Percentiles rank a stretch among this genome's conserved stretches.
phyloP scores from a whole-genome alignment of 2,797 vertebrate species.

The Hypotaenidia philippensis region DNA sequence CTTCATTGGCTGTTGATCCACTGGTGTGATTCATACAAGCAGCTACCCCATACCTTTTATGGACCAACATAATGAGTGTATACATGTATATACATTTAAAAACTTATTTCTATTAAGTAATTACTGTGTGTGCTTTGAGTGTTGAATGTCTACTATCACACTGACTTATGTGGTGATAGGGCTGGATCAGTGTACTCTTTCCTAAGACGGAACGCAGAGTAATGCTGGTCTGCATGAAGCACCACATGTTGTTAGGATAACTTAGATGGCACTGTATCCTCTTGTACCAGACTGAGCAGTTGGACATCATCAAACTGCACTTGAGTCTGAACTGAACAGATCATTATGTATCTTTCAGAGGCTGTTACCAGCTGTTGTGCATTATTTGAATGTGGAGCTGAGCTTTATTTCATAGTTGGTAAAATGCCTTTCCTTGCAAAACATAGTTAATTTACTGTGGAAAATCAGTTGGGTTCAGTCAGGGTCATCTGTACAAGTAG shows the following conservation, averaged over 20 bases:
- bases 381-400: conserved; percentile 6
- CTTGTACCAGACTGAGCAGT: not conserved
- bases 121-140: not conserved
- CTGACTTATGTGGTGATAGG: not conserved
- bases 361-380: conserved; percentile 69
- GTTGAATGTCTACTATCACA: not conserved
- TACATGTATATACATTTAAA: not conserved
- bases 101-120: not conserved
- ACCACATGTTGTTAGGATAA: not conserved
- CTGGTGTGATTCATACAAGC: not conserved
- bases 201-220: not conserved
- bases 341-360: conserved; percentile 35
- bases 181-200: not conserved
- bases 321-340: conserved; percentile 51
- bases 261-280: not conserved
- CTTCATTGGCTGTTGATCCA: not conserved
- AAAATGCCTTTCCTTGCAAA: not conserved
- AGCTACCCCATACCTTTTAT: not conserved
- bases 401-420: conserved; percentile 23
- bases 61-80: not conserved
- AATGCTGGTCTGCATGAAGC: not conserved
- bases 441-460: conserved; percentile 16
- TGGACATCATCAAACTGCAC: conserved; percentile 29
- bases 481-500: not conserved
- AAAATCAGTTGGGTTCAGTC: not conserved